Evolutionary conservation across 30 jellyfish, hydroid and myxozoan genomes (phyloP).

Genomic region (Catostylus mosaicus): DNA sequence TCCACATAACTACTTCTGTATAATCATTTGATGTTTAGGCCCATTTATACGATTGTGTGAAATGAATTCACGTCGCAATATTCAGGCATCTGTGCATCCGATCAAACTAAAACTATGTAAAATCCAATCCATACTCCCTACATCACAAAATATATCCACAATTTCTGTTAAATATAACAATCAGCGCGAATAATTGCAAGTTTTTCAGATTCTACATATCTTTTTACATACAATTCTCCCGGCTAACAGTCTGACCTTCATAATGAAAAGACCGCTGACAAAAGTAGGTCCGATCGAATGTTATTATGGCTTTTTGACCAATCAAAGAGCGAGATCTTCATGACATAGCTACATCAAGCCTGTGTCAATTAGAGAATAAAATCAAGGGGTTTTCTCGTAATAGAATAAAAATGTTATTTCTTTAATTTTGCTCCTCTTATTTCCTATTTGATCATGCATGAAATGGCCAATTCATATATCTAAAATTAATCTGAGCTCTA

Average conservation of each 20-base stretch:
- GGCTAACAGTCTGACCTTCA: slow-evolving; percentile 53
- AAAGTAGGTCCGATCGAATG: slow-evolving; percentile 58
- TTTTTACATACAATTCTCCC: slow-evolving; percentile 44
- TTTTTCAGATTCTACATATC: slow-evolving; percentile 17
- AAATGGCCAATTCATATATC: no score
- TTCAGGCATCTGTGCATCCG: background rate
- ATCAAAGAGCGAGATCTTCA: slow-evolving; percentile 2
- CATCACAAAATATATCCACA: background rate
- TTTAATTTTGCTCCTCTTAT: no score
- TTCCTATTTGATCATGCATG: no score
- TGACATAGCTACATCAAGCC: slow-evolving; percentile 63
- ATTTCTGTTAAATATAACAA: slow-evolving; percentile 3
- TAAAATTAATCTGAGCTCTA: no score
- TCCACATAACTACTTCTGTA: slow-evolving; percentile 17
- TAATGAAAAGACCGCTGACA: slow-evolving; percentile 60
- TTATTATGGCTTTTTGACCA: slow-evolving; percentile 39
- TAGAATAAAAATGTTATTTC: no score
- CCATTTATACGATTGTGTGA: slow-evolving; percentile 5
- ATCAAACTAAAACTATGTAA: slow-evolving; percentile 16
- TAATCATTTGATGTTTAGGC: slow-evolving; percentile 18
- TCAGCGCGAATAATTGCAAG: background rate
- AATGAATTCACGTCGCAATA: background rate
- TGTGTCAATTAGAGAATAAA: background rate
- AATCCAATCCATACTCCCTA: slow-evolving; percentile 32
- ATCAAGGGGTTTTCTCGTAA: background rate